Evolutionary conservation across 2,888 invertebrate species (phyloP), one percentile per base, ranked within the genome.

Genomic region (Lampropteryx suffumata): DNA sequence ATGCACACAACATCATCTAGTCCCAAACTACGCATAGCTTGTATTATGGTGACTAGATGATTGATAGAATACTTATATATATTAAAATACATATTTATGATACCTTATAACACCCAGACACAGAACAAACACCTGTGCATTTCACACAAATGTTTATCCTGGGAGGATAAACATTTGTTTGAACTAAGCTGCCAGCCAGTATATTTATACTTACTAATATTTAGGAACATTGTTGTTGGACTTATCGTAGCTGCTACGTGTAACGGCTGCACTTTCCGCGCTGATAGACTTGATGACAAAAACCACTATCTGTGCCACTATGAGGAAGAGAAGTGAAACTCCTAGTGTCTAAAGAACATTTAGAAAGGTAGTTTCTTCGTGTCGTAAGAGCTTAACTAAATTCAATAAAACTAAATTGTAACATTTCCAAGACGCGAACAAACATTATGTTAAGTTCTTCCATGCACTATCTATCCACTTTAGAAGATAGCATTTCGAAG

Each of bases 391-490:
- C 17, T 32, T 41, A 29, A 39, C 34, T 43, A 34, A 47, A 32
- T 43, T 12, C 42, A 33, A 39, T 50, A 34, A 50, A 55, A 55
- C 24, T 29, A 33, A 48, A 53, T 48, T 48, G 48, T 53, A 36
- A 32, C 48, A 44, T 47, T 40, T 49, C 28, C 48, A 32, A 48
- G 53, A 53, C 40, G 41, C 48, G 44, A 49, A 53, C 53, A 48
- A 48, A 48, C 53, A 53, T 53, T 53, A 53, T 53, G 48, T 40
- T 53, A 49, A 53, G 48, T 53, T 53, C 43, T 47, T 52, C 40
- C 40, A 52, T 48, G 53, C 44, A 49, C 53, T 53, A 53, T 53
- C 53, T 62, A 67, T 60, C 57, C 63, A 64, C 67, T 68, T 67
- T 64, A 67, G 59, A 46, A 67, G 62, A 69, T 60, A 61, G 44